These are phyloP conservation scores for Catostylus mosaicus DNA, from an alignment of 30 jellyfish, hydroid and myxozoan genomes.

Conservation along the genomic window DNA sequence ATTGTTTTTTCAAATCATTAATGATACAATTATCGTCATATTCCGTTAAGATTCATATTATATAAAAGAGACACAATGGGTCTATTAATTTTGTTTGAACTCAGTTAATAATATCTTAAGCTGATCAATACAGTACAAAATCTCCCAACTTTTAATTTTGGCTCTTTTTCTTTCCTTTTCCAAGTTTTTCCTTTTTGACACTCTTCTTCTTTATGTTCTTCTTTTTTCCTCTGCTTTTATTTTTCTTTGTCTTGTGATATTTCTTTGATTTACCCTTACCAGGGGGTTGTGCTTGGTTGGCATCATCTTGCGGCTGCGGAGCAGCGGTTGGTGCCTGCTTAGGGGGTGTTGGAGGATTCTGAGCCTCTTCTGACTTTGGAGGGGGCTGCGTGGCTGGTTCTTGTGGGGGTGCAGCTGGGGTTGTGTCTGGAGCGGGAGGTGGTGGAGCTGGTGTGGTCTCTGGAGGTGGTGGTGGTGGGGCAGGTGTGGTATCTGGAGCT, in stretches of 20 bases:
- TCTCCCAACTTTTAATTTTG: not conserved
- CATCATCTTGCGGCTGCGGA: conserved; percentile 27
- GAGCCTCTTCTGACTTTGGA: conserved; percentile 70
- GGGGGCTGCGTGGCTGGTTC: conserved; percentile 38
- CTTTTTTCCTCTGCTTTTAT: conserved; percentile 13
- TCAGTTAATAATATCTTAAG: no score
- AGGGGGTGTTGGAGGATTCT: conserved; percentile 28
- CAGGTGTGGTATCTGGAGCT: conserved; percentile 44
- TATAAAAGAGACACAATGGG: no score
- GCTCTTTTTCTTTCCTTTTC: conserved; percentile 46
- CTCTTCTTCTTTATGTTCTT: conserved; percentile 19
- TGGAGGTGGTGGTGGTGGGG: conserved; percentile 54
- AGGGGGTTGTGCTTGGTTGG: conserved; percentile 42
- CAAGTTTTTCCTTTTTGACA: conserved; percentile 48
- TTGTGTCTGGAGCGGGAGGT: conserved; percentile 57
- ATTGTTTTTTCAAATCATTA: no score
- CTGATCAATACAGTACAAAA: no score
- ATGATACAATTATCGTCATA: no score
- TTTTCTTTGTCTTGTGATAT: conserved; percentile 12
- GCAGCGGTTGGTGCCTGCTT: conserved; percentile 41
- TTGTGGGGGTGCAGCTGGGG: conserved; percentile 57
- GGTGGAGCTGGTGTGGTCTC: conserved; percentile 52
- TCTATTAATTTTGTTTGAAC: no score
- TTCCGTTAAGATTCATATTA: no score
- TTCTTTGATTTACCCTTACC: conserved; percentile 28